Conservation (phyloP, 92 coral and sea anemone genomes). For the Actinernus sp. region DNA sequence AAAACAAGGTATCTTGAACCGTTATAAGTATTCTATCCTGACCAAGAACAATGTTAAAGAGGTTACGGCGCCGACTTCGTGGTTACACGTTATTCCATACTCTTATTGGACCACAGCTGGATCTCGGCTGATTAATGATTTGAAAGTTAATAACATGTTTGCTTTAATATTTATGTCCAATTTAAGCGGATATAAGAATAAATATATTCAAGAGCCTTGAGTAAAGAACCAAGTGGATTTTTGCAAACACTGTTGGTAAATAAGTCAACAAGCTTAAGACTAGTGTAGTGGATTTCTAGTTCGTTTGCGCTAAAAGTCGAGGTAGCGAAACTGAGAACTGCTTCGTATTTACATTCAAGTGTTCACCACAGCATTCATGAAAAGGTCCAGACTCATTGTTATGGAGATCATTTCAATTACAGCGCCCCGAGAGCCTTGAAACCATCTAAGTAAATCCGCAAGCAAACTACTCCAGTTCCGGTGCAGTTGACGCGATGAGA, state of each 20-base stretch:
- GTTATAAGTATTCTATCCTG: no score
- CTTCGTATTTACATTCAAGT: constrained; percentile 68
- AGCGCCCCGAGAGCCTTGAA: constrained; percentile 39
- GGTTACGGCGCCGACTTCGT: no score
- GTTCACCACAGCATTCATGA: constrained; percentile 65
- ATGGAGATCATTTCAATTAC: constrained; percentile 67
- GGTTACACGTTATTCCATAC: constrained; percentile 70
- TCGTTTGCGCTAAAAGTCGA: no score
- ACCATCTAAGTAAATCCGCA: constrained; percentile 5
- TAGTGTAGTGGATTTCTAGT: no score
- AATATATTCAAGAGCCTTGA: constrained; percentile 42
- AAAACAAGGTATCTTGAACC: no score
- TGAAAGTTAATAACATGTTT: constrained; percentile 88
- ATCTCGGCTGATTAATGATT: constrained; percentile 75
- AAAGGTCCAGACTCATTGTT: constrained; percentile 59
- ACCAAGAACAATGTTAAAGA: no score
- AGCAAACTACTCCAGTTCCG: neutral
- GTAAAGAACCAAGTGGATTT: constrained; percentile 4
- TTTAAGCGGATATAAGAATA: constrained; percentile 77
- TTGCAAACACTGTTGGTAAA: constrained; percentile 26
- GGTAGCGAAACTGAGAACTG: constrained; percentile 23
- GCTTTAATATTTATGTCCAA: constrained; percentile 91
- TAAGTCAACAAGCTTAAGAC: no score
- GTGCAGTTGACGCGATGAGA: neutral
- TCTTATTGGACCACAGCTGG: constrained; percentile 89